Evolutionary conservation across 2,113 vertebrate species (phyloP).

Genomic region (Cyanoramphus novaezelandiae): DNA sequence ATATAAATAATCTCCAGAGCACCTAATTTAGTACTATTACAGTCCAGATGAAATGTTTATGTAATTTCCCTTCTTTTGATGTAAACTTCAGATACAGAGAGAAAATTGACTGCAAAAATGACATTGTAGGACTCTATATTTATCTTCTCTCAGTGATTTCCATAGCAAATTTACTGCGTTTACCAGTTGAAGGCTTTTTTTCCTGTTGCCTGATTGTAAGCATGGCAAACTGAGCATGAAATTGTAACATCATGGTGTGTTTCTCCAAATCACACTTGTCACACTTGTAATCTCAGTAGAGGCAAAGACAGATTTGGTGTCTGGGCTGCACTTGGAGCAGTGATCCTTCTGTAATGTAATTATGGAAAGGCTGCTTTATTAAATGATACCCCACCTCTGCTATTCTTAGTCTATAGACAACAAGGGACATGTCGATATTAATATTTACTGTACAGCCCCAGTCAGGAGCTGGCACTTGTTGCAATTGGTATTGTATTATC

Average conservation of each 20-base stretch:
- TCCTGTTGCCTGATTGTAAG: constrained; percentile 38
- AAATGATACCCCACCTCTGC: background rate
- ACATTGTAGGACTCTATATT: constrained; percentile 51
- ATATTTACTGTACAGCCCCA: background rate
- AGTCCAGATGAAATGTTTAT: constrained; percentile 66
- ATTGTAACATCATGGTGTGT: constrained; percentile 59
- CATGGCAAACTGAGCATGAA: constrained; percentile 66
- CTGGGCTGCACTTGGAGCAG: constrained; percentile 12
- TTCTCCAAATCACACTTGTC: constrained; percentile 64
- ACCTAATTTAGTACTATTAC: constrained; percentile 58
- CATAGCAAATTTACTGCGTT: constrained; percentile 63
- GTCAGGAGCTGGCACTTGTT: background rate
- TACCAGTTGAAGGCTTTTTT: constrained; percentile 44
- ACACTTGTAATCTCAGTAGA: constrained; percentile 44
- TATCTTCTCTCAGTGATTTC: constrained; percentile 60
- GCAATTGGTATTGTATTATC: background rate
- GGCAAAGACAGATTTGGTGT: constrained; percentile 28
- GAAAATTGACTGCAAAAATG: constrained; percentile 63
- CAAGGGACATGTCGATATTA: background rate
- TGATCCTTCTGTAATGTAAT: constrained; percentile 12
- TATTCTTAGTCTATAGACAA: background rate
- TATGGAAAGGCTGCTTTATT: background rate
- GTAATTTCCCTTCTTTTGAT: constrained; percentile 67
- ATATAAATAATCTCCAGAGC: constrained; percentile 54
- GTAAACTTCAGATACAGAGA: constrained; percentile 57